Evolutionary conservation across 2,113 vertebrate genomes (phyloP).

Genomic region (Pantherophis guttatus): DNA sequence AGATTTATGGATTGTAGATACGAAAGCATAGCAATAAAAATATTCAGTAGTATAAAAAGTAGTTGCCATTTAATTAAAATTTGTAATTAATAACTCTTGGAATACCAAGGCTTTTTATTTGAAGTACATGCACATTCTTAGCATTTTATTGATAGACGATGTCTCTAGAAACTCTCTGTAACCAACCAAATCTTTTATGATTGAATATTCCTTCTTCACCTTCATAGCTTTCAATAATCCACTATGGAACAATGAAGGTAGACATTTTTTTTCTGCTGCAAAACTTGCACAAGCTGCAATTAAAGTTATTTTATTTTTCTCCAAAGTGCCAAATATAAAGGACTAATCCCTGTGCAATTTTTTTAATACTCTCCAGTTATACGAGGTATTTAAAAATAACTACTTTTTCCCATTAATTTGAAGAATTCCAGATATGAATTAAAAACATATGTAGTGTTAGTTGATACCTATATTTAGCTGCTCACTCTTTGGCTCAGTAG

Average conservation of each 20-base stretch:
- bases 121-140: background rate
- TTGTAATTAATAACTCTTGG: conserved; percentile 11
- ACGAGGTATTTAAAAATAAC: background rate
- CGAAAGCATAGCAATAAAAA: background rate
- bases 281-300: background rate
- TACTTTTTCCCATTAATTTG: background rate
- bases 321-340: background rate
- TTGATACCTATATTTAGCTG: background rate
- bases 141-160: background rate
- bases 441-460: background rate
- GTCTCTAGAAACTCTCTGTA: background rate
- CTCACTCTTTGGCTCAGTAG: too few relatives aligned
- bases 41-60: conserved; percentile 5
- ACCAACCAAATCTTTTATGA: background rate
- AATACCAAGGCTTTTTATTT: background rate
- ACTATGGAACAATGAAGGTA: background rate
- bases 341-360: background rate
- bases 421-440: background rate
- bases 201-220: background rate
- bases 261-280: background rate
- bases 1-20: background rate
- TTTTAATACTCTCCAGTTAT: background rate
- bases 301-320: background rate
- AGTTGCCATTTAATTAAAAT: background rate
- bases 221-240: background rate